phyloP scores from a whole-genome alignment of 2,113 vertebrate species.

The Hippocampus guttulatus region DNA sequence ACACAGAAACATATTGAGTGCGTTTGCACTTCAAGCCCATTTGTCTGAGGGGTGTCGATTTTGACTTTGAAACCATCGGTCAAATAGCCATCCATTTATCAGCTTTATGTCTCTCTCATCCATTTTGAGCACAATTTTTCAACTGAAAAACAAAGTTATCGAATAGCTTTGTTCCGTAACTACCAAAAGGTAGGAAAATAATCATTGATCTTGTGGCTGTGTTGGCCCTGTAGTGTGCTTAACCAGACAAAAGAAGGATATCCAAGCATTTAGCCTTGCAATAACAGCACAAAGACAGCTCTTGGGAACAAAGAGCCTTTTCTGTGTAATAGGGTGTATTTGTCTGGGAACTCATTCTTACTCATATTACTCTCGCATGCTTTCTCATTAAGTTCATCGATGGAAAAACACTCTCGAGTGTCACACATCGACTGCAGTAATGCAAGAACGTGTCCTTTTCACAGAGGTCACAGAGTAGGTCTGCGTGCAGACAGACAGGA shows the following conservation, averaged over 20 bases:
- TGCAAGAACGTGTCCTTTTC: not conserved
- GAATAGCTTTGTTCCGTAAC: slow-evolving; percentile 4
- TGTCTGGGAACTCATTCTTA: slow-evolving; percentile 19
- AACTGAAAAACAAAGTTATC: not conserved
- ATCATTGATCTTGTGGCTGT: slow-evolving; percentile 5
- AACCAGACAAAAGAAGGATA: slow-evolving; percentile 30
- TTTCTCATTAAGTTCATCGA: slow-evolving; percentile 8
- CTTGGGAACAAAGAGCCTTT: slow-evolving; percentile 25
- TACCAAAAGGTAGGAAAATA: not conserved
- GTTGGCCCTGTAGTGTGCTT: not conserved
- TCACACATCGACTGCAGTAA: not conserved
- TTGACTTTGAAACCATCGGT: not conserved
- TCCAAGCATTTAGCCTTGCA: slow-evolving; percentile 24
- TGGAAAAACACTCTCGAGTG: not conserved
- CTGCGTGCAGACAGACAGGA: not conserved
- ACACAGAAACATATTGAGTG: not conserved
- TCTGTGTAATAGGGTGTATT: slow-evolving; percentile 4
- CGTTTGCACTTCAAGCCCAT: not conserved
- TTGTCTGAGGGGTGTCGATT: not conserved
- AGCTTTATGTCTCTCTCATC: not conserved
- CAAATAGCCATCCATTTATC: not conserved
- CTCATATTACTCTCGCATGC: slow-evolving; percentile 1
- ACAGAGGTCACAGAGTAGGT: not conserved
- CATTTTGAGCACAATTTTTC: not conserved
- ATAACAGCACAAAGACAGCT: slow-evolving; percentile 21